Base-by-base conservation (phyloP, 2,113 vertebrate genomes). In the Nibea albiflora region DNA sequence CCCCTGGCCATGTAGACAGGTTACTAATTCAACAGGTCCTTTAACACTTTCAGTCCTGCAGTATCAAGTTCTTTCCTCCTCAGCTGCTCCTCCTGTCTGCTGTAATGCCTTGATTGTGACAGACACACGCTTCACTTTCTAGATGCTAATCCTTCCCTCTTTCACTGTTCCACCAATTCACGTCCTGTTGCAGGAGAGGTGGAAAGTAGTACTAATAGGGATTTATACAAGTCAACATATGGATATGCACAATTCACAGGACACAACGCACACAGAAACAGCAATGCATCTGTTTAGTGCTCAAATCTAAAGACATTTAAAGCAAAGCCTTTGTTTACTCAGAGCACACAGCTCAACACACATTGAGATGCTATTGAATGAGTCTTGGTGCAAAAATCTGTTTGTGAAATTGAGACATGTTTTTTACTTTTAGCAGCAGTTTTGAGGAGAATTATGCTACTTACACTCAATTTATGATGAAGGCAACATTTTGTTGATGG, bases 21-120 rank as follows among this genome's bases (percentile, higher is more conserved):
- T 86, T 86, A 85, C 86, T 92, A 85, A 94, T 92, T 91, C 89
- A 93, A 56, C 73, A 85, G 85, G 56, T 80, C 77, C 78, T 92
- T 88, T 83, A 83, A 74, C 58, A 28, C 77, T 28, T 63, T 83
- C 80, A 68, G 52, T 22, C 57, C 19, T 11, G 16, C 77, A 47
- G 77, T 90, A 92, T 93, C 90, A 84, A 72, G 82, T 93, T 92
- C 84, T 86, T 85, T 76, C 50, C 65, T 80, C 54, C 79, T 89
- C 89, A 87, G 87, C 93, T 88, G 86, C 83, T 63, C 74, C 82
- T 77, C 70, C 79, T 58, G 61, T 76, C 79, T 78, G 81, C 83
- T 88, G 65, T 73, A 85, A 89, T 64, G 83, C 71, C 75, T 17
- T 17, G 14, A 61, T 80, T 75, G 76, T 85, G 72, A 87, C 78